Conservation (phyloP, 2,888 invertebrate genomes). For the Alviniconcha strummeri region DNA sequence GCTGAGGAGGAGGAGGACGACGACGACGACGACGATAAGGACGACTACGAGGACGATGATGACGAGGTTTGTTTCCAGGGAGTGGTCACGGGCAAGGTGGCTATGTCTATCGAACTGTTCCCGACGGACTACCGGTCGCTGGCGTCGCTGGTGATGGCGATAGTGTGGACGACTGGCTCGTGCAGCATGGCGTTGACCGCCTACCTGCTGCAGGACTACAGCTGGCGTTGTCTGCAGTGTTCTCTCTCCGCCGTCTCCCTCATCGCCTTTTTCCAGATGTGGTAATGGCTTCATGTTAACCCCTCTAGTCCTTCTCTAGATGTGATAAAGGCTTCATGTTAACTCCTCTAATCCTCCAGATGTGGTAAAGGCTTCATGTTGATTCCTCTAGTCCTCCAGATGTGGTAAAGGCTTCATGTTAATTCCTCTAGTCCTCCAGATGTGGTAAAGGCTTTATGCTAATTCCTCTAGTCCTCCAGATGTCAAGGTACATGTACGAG, state of each 20-base stretch:
- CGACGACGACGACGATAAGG: no score
- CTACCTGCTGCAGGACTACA: slow-evolving; percentile 11
- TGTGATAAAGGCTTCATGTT: no score
- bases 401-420: no score
- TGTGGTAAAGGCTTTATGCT: no score
- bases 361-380: no score
- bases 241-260: slow-evolving; percentile 16
- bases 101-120: slow-evolving; percentile 30
- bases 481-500: slow-evolving; percentile 42
- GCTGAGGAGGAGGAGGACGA: no score
- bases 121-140: slow-evolving; percentile 13
- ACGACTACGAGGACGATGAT: no score
- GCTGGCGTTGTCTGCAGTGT: slow-evolving; percentile 25
- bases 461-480: no score
- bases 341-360: no score
- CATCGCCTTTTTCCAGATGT: slow-evolving; percentile 18
- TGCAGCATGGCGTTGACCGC: slow-evolving; percentile 5
- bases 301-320: no score
- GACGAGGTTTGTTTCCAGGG: slow-evolving; percentile 13
- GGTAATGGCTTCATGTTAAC: background rate
- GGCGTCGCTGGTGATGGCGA: background rate
- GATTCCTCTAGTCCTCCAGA: no score
- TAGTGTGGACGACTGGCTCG: slow-evolving; percentile 9
- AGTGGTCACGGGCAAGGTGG: slow-evolving; percentile 23
- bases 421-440: no score